A percentile compares a stretch with the other conserved stretches of the same genome.
Evolutionary conservation across 1,140 invertebrate species (phyloP).

Genomic region (Halyomorpha halys): DNA sequence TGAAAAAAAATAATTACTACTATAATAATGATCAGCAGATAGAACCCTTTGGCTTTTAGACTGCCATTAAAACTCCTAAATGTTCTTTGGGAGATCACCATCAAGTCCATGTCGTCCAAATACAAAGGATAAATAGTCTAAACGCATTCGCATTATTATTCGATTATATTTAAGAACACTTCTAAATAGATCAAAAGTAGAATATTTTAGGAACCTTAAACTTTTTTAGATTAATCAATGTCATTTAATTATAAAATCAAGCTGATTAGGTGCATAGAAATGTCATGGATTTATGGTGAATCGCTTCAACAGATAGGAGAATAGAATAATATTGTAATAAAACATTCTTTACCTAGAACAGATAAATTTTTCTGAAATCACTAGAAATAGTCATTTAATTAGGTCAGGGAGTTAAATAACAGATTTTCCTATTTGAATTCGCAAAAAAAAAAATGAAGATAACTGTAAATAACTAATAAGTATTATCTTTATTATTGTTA

Average conservation of each 20-base stretch:
- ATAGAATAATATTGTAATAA: constrained; percentile 23
- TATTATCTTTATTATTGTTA: constrained; percentile 29
- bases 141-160: constrained; percentile 13
- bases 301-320: constrained; percentile 26
- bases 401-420: background rate
- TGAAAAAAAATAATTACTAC: constrained; percentile 22
- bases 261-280: constrained; percentile 13
- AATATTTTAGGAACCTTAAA: constrained; percentile 7
- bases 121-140: constrained; percentile 8
- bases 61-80: constrained; percentile 23
- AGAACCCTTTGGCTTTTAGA: constrained; percentile 26
- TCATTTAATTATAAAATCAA: constrained; percentile 15
- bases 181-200: constrained; percentile 5
- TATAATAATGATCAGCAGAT: constrained; percentile 20
- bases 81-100: constrained; percentile 23
- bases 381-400: constrained; percentile 26
- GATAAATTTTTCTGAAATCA: constrained; percentile 27
- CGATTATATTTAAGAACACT: constrained; percentile 7
- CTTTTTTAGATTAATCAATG: constrained; percentile 1
- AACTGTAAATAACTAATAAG: constrained; percentile 26
- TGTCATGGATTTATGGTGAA: constrained; percentile 26
- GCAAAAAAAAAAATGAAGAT: constrained; percentile 22
- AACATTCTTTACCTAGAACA: constrained; percentile 22
- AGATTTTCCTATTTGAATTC: constrained; percentile 23
- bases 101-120: constrained; percentile 19